phyloP scores from a whole-genome alignment of 2,113 vertebrate genomes.

The Stegostoma tigrinum region DNA sequence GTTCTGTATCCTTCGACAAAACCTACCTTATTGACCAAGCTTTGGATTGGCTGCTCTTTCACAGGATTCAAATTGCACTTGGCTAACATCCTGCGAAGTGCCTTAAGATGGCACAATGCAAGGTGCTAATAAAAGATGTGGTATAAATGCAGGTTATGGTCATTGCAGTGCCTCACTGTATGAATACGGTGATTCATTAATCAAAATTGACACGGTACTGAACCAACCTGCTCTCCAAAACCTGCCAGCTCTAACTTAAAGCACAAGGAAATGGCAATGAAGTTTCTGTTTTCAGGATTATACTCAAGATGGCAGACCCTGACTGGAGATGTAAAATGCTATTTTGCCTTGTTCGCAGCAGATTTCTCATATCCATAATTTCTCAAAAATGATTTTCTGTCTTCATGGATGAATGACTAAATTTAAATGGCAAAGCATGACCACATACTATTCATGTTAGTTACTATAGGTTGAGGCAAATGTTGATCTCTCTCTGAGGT shows the following conservation, averaged over 20 bases:
- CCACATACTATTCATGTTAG: background rate
- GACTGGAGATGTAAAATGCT: background rate
- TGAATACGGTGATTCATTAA: background rate
- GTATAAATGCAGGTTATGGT: background rate
- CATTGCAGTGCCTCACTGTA: background rate
- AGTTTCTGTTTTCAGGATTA: background rate
- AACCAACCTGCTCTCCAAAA: background rate
- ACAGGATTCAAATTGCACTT: background rate
- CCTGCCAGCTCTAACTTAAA: background rate
- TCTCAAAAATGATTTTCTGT: conserved; percentile 11
- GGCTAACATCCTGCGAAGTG: background rate
- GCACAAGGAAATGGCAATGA: background rate
- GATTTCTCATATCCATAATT: background rate
- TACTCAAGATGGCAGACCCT: background rate
- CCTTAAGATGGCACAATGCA: background rate
- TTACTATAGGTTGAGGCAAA: background rate
- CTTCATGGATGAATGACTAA: background rate
- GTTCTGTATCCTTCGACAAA: no score
- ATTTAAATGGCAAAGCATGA: background rate
- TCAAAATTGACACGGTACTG: background rate
- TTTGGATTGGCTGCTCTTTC: no score
- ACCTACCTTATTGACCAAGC: no score
- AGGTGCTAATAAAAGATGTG: background rate
- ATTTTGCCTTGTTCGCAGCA: background rate
- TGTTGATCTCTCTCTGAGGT: background rate